Conservation (phyloP, 2,113 vertebrate genomes). For the Chaetops frenatus region DNA sequence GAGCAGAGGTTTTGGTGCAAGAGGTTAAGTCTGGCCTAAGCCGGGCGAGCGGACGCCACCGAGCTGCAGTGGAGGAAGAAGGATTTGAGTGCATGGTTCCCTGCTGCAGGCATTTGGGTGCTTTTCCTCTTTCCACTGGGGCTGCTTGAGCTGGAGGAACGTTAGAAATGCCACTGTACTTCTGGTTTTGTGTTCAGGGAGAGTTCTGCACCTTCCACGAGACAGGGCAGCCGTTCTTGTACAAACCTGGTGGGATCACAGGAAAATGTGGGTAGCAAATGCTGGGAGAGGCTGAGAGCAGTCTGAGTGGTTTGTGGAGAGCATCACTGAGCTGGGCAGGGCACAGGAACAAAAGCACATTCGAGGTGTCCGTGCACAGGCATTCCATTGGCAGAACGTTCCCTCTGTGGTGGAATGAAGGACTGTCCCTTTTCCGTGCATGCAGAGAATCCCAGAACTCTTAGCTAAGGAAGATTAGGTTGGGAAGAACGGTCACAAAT, state of each 20-base stretch:
- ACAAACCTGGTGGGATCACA: fast-evolving
- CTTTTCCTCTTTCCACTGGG: not conserved
- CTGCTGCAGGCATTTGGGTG: not conserved
- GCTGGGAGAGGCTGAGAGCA: not conserved
- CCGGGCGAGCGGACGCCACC: not conserved
- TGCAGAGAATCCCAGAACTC: not conserved
- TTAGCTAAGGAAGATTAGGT: not conserved
- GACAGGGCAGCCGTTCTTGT: not conserved
- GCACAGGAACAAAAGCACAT: fast-evolving
- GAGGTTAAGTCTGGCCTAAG: not conserved
- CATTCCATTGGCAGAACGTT: not conserved
- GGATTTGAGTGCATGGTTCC: not conserved
- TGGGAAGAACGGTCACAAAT: not conserved
- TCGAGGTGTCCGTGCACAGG: not conserved
- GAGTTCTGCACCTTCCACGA: not conserved
- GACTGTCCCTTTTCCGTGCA: not conserved
- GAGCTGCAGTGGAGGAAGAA: constrained; percentile 21
- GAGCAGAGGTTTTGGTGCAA: not conserved
- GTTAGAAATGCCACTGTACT: not conserved
- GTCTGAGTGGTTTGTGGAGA: not conserved
- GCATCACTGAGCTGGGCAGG: not conserved
- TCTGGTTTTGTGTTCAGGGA: not conserved
- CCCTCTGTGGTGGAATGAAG: not conserved
- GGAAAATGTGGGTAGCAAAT: not conserved
- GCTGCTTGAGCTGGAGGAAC: not conserved